Percentiles rank a stretch among this genome's conserved stretches.
These are phyloP conservation scores for Albula goreensis DNA, from an alignment of 2,113 vertebrate genomes.

Conservation along the genomic window DNA sequence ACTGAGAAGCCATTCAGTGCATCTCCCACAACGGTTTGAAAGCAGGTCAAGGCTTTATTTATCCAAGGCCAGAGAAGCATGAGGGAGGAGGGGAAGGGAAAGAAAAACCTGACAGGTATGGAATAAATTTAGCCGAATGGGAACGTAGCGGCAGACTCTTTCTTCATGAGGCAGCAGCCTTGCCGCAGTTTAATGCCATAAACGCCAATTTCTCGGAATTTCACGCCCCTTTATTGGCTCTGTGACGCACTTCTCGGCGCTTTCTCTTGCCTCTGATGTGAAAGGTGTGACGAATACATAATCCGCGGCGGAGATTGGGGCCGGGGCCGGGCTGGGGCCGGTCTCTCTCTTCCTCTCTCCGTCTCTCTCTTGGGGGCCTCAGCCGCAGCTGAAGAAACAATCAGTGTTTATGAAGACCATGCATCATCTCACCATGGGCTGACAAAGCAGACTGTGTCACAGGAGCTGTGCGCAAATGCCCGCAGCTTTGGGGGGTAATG, in stretches of 20 bases:
- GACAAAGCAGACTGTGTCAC: background rate
- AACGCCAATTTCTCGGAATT: background rate
- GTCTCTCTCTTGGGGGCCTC: background rate
- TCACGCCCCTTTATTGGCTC: background rate
- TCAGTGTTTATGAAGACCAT: background rate
- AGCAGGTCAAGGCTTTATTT: constrained; percentile 1
- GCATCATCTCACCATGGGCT: background rate
- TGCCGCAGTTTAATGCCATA: background rate
- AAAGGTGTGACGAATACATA: background rate
- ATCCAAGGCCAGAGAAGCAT: background rate
- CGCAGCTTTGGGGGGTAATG: background rate
- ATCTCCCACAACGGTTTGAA: background rate
- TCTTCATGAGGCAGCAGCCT: background rate
- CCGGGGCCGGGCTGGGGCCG: background rate
- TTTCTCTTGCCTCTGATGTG: background rate
- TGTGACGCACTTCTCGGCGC: background rate
- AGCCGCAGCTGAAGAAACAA: background rate
- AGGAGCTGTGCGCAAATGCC: background rate
- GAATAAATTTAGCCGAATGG: background rate
- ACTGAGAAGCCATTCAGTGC: background rate
- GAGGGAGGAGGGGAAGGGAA: too few species aligned
- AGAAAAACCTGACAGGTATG: background rate
- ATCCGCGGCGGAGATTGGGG: background rate
- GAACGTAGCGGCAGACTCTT: background rate
- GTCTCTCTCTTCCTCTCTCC: background rate